Base-by-base conservation (phyloP, 53 echinoderm and acorn worm species). In the Mesocentrotus franciscanus region DNA sequence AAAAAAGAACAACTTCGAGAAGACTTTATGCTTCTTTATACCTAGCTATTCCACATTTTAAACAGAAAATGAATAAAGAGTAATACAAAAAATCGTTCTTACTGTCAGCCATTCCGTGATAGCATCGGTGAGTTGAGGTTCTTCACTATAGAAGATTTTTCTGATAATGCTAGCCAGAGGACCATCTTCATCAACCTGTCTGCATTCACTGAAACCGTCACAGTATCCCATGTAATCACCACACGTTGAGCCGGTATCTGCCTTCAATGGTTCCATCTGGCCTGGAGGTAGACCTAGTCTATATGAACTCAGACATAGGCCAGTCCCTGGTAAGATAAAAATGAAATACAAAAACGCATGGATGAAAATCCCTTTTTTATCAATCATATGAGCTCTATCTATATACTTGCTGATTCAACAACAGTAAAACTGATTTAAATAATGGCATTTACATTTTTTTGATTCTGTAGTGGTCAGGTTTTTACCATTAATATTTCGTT, bases 181-280 rank as follows among this genome's bases (percentile, higher is more conserved):
- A 22, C 99, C 99, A 91, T 99, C 98, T 78, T 98, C 99, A 75
- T 97, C 85, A 58, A 96, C 99, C 84, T 95, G 85, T 17, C 97
- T 85, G 61, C 99, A 99, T 90, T 95, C 87, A 27, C 81, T 75
- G 84, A 99, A 98, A 32, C 95, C 89, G 66, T 99, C 99, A 94
- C 98, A 99, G 94, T 97, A 99, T 10, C 99, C 99, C 97, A 97
- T 97, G 93, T 71, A 99, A 92, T 96, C 61, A 74, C 96, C 90
- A 78, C 99, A 99, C 1, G 99, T 96, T 18, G 97, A 95, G 0
- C 99, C 99, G 1, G 71, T 27, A 4, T 95, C 95, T 75, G 95
- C 92, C 58, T 36, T 64, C 29, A 97, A 90, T 15, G 96, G 72
- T 8, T 78, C 57, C 3, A 58, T 9, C 78, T 94, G 72, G 14